Evolutionary conservation across 2,797 vertebrate species (phyloP), one percentile per base, ranked within the genome.

Genomic region (Prionace glauca): DNA sequence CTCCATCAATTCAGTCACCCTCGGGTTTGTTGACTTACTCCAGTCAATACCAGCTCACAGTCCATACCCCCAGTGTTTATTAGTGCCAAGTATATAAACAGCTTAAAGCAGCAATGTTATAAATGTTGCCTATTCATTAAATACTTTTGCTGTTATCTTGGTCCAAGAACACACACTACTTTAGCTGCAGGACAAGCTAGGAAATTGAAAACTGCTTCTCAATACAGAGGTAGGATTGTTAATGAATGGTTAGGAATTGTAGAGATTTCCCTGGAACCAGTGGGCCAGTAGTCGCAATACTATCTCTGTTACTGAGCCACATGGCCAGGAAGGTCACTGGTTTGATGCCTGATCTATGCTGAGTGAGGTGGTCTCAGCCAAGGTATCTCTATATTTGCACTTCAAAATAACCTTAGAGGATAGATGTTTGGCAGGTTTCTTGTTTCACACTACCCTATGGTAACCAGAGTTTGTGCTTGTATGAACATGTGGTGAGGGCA

Each of bases 21-120:
- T 92, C 62, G 36, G 90, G 90, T 92, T 92, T 92, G 90, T 92
- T 92, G 90, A 92, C 90, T 69, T 92, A 67, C n/a, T 92, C 32
- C n/a, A 92, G 90, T 92, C 62, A 92, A 92, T 67, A 69, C 60
- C n/a, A 62, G 24, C 86, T 67, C 65, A 92, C 90, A 92, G 1
- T 69, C n/a, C 62, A 62, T 41, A 92, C 10, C 90, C 90, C 20
- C 22, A 41, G 90, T 36, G 22, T 92, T 91, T 65, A 65, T n/a
- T 65, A 91, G 60, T 91, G 60, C 60, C 5, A 60, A 4, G 56
- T 65, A 32, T 65, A 32, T 67, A 41, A 67, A 92, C 90, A 92
- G 62, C 90, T 92, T 36, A 92, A 92, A 69, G 62, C 90, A 69
- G n/a, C n/a, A 41, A 41, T 67, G 62, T 50, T 92, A 67, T 92